These are phyloP conservation scores for Cliona cf. orientalis DNA, from an alignment of 37 sponge, comb jelly and placozoan species.

Conservation along the genomic window DNA sequence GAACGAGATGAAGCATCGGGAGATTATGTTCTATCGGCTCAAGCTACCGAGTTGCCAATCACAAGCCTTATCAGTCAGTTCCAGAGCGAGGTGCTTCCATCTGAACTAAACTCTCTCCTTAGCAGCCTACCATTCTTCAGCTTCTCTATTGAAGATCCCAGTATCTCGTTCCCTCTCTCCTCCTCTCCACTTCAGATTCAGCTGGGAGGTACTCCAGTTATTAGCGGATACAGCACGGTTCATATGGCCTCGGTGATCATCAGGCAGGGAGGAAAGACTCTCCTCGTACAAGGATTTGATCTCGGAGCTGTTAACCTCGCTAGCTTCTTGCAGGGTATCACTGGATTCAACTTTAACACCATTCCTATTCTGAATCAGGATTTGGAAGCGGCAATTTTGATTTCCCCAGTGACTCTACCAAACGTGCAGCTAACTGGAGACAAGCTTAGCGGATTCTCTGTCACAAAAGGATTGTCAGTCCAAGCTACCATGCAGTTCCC, in stretches of 20 bases:
- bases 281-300: constrained; percentile 13
- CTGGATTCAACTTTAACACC: background rate
- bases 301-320: constrained; percentile 3
- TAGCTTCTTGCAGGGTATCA: background rate
- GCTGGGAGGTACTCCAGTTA: background rate
- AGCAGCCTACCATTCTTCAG: background rate
- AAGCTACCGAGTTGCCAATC: background rate
- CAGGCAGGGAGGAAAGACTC: background rate
- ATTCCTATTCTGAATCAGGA: constrained; percentile 13
- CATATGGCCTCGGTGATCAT: background rate
- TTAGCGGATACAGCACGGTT: background rate
- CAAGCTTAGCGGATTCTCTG: background rate
- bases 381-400: constrained; percentile 2
- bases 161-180: background rate
- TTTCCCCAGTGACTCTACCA: constrained; percentile 1
- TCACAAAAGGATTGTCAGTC: constrained; percentile 1
- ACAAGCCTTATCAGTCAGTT: constrained; percentile 1
- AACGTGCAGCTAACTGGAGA: background rate
- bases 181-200: background rate
- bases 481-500: background rate
- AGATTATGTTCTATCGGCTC: background rate
- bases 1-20: no score
- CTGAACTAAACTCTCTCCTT: background rate
- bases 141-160: background rate
- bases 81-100: background rate